These are phyloP conservation scores for Bombus confusus DNA, from an alignment of 1,140 invertebrate genomes.

Conservation along the genomic window DNA sequence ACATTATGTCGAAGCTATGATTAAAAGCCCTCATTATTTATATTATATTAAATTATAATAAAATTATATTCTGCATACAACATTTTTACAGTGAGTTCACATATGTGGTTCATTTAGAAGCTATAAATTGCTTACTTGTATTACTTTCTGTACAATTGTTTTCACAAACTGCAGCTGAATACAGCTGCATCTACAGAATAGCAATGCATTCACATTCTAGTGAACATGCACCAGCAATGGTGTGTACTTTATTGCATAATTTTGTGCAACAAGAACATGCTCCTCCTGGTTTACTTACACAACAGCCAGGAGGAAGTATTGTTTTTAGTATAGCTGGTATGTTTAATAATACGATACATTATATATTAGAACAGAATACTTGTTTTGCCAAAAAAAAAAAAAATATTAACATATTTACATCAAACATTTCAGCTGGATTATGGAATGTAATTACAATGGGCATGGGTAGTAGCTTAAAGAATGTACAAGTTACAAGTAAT, in stretches of 20 bases:
- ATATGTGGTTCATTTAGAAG: slow-evolving; percentile 93
- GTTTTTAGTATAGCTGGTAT: slow-evolving; percentile 92
- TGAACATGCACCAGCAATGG: slow-evolving; percentile 88
- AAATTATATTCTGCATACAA: background rate
- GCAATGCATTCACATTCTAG: slow-evolving; percentile 89
- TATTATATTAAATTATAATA: background rate
- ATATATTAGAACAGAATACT: background rate
- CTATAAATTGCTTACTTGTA: slow-evolving; percentile 92
- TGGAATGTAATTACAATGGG: slow-evolving; percentile 90
- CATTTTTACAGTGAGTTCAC: slow-evolving; percentile 88
- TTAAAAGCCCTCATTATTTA: background rate
- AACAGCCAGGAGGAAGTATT: slow-evolving; percentile 88
- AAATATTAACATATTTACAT: background rate
- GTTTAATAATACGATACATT: slow-evolving; percentile 61
- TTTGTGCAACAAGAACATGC: slow-evolving; percentile 89
- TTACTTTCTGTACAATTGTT: slow-evolving; percentile 95
- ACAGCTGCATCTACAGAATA: slow-evolving; percentile 85
- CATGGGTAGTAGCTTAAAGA: slow-evolving; percentile 82
- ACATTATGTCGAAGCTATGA: background rate
- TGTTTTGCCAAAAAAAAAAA: background rate
- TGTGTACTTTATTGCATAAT: slow-evolving; percentile 90
- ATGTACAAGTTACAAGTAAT: slow-evolving; percentile 78
- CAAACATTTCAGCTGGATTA: slow-evolving; percentile 87
- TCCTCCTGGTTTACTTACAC: slow-evolving; percentile 86
- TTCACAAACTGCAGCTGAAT: slow-evolving; percentile 86